Conservation (phyloP, 2,797 vertebrate species). For the Enteromius thamalakanensis region DNA sequence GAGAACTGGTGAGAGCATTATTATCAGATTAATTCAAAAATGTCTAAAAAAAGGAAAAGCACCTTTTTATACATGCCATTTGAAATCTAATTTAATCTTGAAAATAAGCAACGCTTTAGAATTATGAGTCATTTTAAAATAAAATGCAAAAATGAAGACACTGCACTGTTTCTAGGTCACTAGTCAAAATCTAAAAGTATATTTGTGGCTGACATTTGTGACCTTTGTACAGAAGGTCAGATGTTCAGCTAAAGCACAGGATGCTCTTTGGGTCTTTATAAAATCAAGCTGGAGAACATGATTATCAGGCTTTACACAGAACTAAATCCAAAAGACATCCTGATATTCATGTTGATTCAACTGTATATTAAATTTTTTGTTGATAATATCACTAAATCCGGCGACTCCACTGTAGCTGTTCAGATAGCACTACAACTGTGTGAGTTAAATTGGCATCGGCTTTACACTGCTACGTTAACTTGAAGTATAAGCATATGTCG, state of each 20-base stretch:
- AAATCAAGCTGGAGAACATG: not conserved
- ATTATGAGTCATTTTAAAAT: not conserved
- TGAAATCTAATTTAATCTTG: not conserved
- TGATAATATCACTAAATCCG: not conserved
- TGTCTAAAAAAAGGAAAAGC: not conserved
- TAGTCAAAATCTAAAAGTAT: not conserved
- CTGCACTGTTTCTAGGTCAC: not conserved
- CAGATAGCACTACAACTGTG: not conserved
- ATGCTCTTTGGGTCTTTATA: not conserved
- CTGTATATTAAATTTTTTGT: not conserved
- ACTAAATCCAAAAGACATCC: not conserved
- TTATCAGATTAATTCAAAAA: not conserved
- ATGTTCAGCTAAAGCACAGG: not conserved
- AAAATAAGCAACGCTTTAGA: not conserved
- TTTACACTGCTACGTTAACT: not conserved
- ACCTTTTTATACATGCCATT: not conserved
- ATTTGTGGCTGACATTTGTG: slow-evolving; percentile 13
- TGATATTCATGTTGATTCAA: not conserved
- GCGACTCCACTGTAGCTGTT: not conserved
- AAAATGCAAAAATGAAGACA: not conserved
- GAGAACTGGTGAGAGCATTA: slow-evolving; percentile 81
- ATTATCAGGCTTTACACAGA: slow-evolving; percentile 3
- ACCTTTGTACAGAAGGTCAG: slow-evolving; percentile 23
- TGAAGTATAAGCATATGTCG: slow-evolving; percentile 9
- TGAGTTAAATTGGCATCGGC: not conserved